Evolutionary conservation across 2,113 vertebrate genomes (phyloP), one percentile per base, ranked within the genome.

Genomic region (Neopipo cinnamomea): DNA sequence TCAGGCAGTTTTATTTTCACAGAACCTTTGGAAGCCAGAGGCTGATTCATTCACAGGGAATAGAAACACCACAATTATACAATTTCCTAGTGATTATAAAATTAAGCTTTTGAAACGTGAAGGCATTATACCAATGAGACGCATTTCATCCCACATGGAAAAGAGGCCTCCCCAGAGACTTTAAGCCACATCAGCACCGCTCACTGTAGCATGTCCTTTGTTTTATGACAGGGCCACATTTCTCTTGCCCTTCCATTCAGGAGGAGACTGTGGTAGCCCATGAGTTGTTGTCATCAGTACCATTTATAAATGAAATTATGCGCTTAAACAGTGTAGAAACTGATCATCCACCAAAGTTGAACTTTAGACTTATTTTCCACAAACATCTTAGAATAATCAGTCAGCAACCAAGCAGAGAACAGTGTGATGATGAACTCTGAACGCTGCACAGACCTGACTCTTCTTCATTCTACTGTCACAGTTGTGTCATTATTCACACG

Each of bases 41-140:
- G 39, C 25, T n/a, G 70, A 52, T 68, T 82, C 75, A 71, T 81
- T 81, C 33, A 3, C 23, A 42, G 58, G 18, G 33, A 79, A n/a
- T 56, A 42, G 35, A 88, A 63, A 74, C 17, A 85, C 77, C 37
- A 56, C 81, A 91, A 88, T 78, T 88, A 85, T 5, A 35, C 42
- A 92, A 85, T 92, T 90, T 83, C 14, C 37, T 75, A 35, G 28
- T 28, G 61, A 75, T 91, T 89, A 75, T 9, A 63, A 91, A 95
- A 91, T 78, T 39, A 87, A 62, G 55, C 68, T 66, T 85, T 84
- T 73, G 28, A 56, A 87, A 81, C 37, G 41, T 17, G 85, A 77
- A 77, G 65, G 42, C 66, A 56, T 87, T 56, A 46, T 28, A 46
- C 28, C 70, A 85, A 41, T 63, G 78, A 88, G 66, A 3, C 12